Conservation (phyloP, 2,797 vertebrate genomes). For the Lemur catta region DNA sequence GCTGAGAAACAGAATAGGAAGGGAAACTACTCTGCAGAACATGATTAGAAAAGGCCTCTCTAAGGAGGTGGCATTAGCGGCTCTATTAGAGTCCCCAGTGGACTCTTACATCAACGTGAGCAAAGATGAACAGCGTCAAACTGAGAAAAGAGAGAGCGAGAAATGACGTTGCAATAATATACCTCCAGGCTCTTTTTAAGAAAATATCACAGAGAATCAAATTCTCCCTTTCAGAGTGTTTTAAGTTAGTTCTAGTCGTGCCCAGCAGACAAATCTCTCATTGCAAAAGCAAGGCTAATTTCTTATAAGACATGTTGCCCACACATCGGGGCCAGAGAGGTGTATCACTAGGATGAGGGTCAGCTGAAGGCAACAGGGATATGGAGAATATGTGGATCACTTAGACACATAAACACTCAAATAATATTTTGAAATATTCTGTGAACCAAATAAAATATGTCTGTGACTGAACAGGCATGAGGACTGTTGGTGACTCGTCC, state of each 20-base stretch:
- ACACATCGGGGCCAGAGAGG: background rate
- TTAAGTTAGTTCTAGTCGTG: background rate
- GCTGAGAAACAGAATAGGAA: background rate
- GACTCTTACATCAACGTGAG: background rate
- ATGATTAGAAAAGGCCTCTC: background rate
- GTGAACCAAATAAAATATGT: background rate
- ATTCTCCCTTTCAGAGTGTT: background rate
- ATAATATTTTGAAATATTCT: background rate
- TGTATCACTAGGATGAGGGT: accelerated
- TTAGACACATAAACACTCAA: background rate
- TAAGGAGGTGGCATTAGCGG: background rate
- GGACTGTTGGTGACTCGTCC: background rate
- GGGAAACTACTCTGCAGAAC: background rate
- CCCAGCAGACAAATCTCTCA: background rate
- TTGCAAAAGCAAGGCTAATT: background rate
- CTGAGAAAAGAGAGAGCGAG: background rate
- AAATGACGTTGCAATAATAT: background rate
- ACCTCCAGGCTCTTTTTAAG: background rate
- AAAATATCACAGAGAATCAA: background rate
- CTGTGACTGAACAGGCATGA: background rate
- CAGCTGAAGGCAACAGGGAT: background rate
- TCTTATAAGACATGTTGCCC: background rate
- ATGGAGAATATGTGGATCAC: background rate
- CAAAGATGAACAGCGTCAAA: background rate
- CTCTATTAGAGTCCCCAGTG: background rate